Evolutionary conservation across 64 coral and sea anemone genomes (phyloP), one percentile per base, ranked within the genome.

Genomic region (Cladopsammia gracilis): DNA sequence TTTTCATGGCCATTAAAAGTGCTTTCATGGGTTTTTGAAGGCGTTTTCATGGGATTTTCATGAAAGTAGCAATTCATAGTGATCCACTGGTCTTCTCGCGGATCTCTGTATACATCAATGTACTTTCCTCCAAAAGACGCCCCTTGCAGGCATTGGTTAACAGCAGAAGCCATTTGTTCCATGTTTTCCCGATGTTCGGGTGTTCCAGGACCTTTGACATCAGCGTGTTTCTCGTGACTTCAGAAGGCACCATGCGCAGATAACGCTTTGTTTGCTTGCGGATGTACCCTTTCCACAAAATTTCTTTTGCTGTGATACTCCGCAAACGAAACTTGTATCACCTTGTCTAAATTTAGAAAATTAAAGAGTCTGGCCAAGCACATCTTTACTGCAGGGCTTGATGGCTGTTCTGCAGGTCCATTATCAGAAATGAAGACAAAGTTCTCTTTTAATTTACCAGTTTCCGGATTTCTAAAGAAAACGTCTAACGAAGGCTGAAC

Each of bases 381-480:
- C 87, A 89, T 56, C 34, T 77, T 46, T 46, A 89, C 87, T 53
- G 74, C 54, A 25, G 58, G 15, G 57, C 73, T 89, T 10, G 71
- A 76, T 76, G 87, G 87, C 64, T 75, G 70, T 65, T 89, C 87
- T 25, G 71, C 23, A 42, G 87, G 87, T 10, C 71, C 71, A 89
- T 89, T 89, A 51, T 77, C 87, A 71, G 76, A 71, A n/a, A 77
- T 64, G n/a, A 89, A n/a, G n/a, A n/a, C n/a, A n/a, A n/a, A n/a
- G n/a, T n/a, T n/a, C n/a, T n/a, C n/a, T n/a, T n/a, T n/a, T 57
- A 89, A 50, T 7, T 18, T 61, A 11, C 87, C 87, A 42, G 51
- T 89, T 34, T 77, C 42, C 3, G 71, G 51, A 58, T 89, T 89
- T 74, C 71, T 89, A 23, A 77, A 89, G 61, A 60, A 62, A 14